Base-by-base conservation (phyloP, 1,140 invertebrate species). In the Teleopsis dalmanni region DNA sequence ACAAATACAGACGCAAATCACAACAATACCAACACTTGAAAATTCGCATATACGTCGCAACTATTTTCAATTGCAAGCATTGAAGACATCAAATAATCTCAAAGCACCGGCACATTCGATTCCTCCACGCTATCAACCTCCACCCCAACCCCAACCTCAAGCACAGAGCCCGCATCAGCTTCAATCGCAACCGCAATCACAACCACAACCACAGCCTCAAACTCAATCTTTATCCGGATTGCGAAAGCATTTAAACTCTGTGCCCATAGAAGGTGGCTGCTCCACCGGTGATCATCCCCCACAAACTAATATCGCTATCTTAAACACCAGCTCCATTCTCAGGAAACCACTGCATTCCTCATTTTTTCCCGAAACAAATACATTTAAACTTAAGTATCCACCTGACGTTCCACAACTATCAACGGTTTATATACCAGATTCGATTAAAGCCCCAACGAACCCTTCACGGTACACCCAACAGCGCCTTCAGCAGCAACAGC, bases 101-200 rank as follows among this genome's bases (percentile, higher is more conserved):
- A 59, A 55, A 14, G 62, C 62, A 13, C 61, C 60, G 45, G 62
- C 59, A 16, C 64, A 70, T 45, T 62, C 66, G 19, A 70, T 78
- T 53, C 80, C 80, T 34, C 81, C 81, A 22, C 72, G 79, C n/a
- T 81, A 81, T 57, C 80, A 82, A 56, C 80, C 79, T 33, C 81
- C 81, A 18, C 81, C 81, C 4, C 75, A 79, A 41, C 78, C 78
- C 3, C 71, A 59, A 48, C 8, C 23, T 55, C 35, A 48, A 51
- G 29, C 65, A 69, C 26, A 62, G 50, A 21, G 14, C 26, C 8
- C 9, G 8, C 13, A 29, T 2, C 16, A 37, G 33, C 13, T 57
- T 43, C 26, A 54, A 65, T n/a, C n/a, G n/a, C n/a, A n/a, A n/a
- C n/a, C n/a, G n/a, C n/a, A n/a, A n/a, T n/a, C n/a, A n/a, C n/a